Base-by-base conservation (phyloP, 2,113 vertebrate species). In the Herpetotheres cachinnans region DNA sequence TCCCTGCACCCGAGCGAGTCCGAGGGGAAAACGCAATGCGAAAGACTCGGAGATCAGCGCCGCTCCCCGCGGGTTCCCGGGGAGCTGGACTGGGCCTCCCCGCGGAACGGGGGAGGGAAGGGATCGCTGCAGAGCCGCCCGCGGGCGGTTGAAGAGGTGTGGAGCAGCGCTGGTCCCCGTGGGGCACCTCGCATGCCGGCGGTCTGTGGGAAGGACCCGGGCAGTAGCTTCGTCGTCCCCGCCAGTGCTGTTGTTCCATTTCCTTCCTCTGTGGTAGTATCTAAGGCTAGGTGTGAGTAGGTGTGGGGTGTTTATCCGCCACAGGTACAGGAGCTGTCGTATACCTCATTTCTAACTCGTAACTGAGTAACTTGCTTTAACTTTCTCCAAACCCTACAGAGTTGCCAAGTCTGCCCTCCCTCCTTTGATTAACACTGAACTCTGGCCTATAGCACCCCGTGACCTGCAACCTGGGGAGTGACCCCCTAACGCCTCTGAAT, bases 261-360 rank as follows among this genome's bases (percentile, higher is more conserved):
- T 97, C 98, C 98, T 96, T 97, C 94, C 86, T 97, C 97, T 91
- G 80, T 96, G 96, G 82, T 94, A 79, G 93, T 86, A 19, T 86
- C 93, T 87, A 98, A 98, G 98, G 98, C 98, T 98, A 96, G 97
- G 96, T 97, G 96, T 97, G 95, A 97, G 91, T 97, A 95, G 97
- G 61, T 96, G 94, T 98, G 98, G 98, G 96, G 94, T 97, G 80
- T 88, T 97, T 92, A 93, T 97, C 98, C 97, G 94, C 97, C 97
- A 77, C 96, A 97, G 95, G 98, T 97, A 98, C 98, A 98, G 98
- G 98, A 98, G 98, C 98, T 99, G 98, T 99, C 96, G 98, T 99
- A 99, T 99, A 99, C 99, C 99, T 99, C 99, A 99, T 99, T 99
- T 99, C 98, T 99, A 98, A 99, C 99, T 99, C 98, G 46, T 98